Base-by-base conservation (phyloP, 2,888 invertebrate genomes). In the Deroplatys truncata region DNA sequence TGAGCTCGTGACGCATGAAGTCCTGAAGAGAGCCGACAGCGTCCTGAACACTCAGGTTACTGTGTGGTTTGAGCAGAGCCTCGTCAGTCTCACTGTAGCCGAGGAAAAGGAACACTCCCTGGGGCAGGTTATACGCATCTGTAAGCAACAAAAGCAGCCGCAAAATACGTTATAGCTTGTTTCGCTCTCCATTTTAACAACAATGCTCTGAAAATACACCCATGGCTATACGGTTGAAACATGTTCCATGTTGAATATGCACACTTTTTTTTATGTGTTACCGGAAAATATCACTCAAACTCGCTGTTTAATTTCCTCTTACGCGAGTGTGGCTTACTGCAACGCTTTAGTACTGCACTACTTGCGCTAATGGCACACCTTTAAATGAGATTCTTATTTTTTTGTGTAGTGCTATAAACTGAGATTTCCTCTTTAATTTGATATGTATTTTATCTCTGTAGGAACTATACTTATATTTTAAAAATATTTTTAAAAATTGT, bases 51-150 rank as follows among this genome's bases (percentile, higher is more conserved):
- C 97, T 97, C 89, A 98, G 95, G 90, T 97, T 97, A 5, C 97
- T 98, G 93, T 97, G 97, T 82, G 97, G 97, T 91, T 96, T 95
- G 92, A 98, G 95, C 90, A 98, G 94, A 0, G 96, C 96, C 93
- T 98, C 98, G 93, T 98, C 98, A n/a, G 97, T 96, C 90, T 97
- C 96, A 92, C 98, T 98, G 94, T 98, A 98, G 90, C 98, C 98
- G 90, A 98, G 96, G 93, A 98, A 96, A 91, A 98, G 95, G 94
- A 97, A 98, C 83, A 98, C 96, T 82, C 98, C 98, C 94, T 97
- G 97, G 89, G 97, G 96, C 90, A 97, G 94, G 92, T 95, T 96
- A 94, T 97, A 97, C 92, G 97, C 95, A 91, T 96, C 97, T 96
- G 94, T 35, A 93, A 91, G 83, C 90, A 16, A 31, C 84, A 94